Evolutionary conservation across 2,888 invertebrate genomes (phyloP).

Genomic region (Phaedon cochleariae): DNA sequence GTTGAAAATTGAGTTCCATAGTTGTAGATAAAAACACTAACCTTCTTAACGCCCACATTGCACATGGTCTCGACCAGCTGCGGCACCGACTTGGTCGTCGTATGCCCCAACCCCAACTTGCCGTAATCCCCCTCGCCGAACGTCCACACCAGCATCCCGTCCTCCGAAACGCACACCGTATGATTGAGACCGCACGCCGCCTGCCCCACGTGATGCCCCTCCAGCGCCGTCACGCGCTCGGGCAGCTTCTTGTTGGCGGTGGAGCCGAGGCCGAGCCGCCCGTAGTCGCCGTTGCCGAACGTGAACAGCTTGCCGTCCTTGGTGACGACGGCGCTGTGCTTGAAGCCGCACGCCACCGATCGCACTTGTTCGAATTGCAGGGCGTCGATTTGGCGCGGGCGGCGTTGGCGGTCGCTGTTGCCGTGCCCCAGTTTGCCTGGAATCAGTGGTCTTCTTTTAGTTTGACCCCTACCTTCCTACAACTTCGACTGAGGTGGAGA

Average conservation of each 20-base stretch:
- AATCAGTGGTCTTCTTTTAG: background rate
- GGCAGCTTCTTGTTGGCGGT: constrained; percentile 71
- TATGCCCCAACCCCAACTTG: constrained; percentile 65
- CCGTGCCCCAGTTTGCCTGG: constrained; percentile 69
- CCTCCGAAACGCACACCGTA: constrained; percentile 68
- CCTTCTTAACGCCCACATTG: constrained; percentile 67
- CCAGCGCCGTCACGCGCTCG: constrained; percentile 65
- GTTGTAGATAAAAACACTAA: too few species aligned
- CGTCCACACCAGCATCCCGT: constrained; percentile 69
- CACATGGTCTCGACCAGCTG: constrained; percentile 67
- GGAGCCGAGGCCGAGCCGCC: constrained; percentile 68
- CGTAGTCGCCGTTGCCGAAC: constrained; percentile 73
- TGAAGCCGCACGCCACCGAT: constrained; percentile 71
- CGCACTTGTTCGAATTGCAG: constrained; percentile 69
- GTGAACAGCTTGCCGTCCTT: constrained; percentile 71
- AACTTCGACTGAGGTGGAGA: too few species aligned
- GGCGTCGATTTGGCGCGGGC: constrained; percentile 71
- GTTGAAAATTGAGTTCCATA: too few species aligned
- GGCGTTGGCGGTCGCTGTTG: constrained; percentile 69
- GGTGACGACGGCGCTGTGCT: constrained; percentile 72
- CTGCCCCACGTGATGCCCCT: constrained; percentile 60
- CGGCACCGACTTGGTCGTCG: constrained; percentile 62
- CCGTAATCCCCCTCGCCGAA: constrained; percentile 75
- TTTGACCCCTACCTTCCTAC: background rate
- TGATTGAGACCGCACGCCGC: constrained; percentile 72